Evolutionary conservation across 53 echinoderm and acorn worm species (phyloP).

Genomic region (Holothuria leucospilota): DNA sequence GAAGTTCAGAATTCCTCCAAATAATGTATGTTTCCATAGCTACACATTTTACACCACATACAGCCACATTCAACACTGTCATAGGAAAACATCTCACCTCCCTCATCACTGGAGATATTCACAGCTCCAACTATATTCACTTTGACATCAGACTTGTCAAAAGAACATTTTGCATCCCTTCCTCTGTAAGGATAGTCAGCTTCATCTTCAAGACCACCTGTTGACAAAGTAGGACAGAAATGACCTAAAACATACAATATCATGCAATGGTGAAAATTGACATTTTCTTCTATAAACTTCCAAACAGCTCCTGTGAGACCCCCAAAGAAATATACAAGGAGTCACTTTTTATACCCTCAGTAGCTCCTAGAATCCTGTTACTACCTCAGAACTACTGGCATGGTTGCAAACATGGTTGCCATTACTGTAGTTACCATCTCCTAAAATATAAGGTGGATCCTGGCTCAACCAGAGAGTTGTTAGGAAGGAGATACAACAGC

Average conservation of each 20-base stretch:
- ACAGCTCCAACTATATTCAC: slow-evolving; percentile 83
- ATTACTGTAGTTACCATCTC: too few relatives aligned
- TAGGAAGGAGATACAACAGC: too few relatives aligned
- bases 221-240: neutral
- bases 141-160: slow-evolving; percentile 60
- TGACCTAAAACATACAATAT: neutral
- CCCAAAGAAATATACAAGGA: too few relatives aligned
- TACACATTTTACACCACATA: neutral
- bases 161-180: slow-evolving; percentile 73
- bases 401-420: too few relatives aligned
- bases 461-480: too few relatives aligned
- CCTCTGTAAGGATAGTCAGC: slow-evolving; percentile 82
- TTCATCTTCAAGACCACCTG: slow-evolving; percentile 86
- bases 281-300: neutral
- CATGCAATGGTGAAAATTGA: neutral
- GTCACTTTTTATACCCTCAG: too few relatives aligned
- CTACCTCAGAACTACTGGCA: too few relatives aligned
- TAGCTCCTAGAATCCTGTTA: too few relatives aligned
- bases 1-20: too few relatives aligned
- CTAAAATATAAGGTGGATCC: too few relatives aligned
- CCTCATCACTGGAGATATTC: slow-evolving; percentile 92
- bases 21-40: too few relatives aligned
- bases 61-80: neutral
- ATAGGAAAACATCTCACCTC: slow-evolving; percentile 56
- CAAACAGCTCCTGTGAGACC: too few relatives aligned